Conservation (phyloP, 2,113 vertebrate genomes). For the Crotalus helleri region DNA sequence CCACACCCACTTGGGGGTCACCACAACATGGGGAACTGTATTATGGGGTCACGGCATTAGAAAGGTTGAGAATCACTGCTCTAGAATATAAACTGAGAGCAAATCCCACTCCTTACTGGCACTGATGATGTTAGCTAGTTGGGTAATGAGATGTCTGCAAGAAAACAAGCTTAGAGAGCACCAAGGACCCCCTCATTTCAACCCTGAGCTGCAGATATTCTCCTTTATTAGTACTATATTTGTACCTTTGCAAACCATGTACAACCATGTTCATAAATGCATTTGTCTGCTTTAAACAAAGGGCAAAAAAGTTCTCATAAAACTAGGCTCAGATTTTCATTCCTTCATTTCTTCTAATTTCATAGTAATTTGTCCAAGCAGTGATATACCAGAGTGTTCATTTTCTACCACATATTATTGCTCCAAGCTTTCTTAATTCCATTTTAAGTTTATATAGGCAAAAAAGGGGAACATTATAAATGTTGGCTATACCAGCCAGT, state of each 20-base stretch:
- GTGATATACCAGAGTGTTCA: neutral
- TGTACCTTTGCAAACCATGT: neutral
- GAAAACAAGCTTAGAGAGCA: neutral
- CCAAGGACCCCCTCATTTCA: neutral
- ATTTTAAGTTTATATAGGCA: constrained; percentile 24
- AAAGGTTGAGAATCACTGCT: too few species aligned
- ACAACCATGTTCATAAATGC: rapidly evolving
- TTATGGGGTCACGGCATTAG: too few species aligned
- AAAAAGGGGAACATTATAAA: constrained; percentile 39
- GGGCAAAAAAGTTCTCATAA: neutral
- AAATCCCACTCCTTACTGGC: neutral
- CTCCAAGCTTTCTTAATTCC: constrained; percentile 46
- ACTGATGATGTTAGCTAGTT: neutral
- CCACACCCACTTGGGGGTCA: too few species aligned
- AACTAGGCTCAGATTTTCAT: neutral
- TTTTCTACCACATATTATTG: constrained; percentile 4
- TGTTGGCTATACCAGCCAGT: constrained; percentile 66
- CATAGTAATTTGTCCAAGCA: neutral
- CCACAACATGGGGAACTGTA: too few species aligned
- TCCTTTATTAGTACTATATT: neutral
- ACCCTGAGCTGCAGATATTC: neutral
- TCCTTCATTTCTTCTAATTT: neutral
- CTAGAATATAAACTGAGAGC: neutral
- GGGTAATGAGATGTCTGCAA: neutral
- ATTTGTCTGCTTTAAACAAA: rapidly evolving